These are phyloP conservation scores for Caiman crocodilus DNA, from an alignment of 2,797 vertebrate genomes.

Conservation along the genomic window DNA sequence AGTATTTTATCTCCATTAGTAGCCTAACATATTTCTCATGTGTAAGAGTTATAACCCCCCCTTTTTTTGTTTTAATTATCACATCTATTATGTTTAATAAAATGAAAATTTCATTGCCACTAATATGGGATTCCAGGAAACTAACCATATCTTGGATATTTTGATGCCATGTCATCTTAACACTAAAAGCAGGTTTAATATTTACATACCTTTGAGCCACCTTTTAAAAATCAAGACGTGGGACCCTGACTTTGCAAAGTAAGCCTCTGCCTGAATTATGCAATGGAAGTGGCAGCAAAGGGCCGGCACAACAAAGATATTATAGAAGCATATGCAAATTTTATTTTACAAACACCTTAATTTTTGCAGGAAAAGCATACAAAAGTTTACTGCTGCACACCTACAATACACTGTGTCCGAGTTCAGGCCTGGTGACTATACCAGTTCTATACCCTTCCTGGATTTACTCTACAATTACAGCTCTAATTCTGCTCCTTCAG, in stretches of 20 bases:
- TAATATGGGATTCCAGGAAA: neutral
- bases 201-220: neutral
- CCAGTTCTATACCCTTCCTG: neutral
- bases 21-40: neutral
- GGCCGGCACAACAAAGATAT: neutral
- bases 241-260: neutral
- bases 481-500: neutral
- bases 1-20: neutral
- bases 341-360: neutral
- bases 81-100: neutral
- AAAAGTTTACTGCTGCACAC: neutral
- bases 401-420: neutral
- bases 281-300: neutral
- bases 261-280: neutral
- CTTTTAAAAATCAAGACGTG: neutral
- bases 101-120: slow-evolving; percentile 9
- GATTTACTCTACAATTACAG: neutral
- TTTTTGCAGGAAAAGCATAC: neutral
- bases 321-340: neutral
- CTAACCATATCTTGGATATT: neutral
- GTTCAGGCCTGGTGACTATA: neutral
- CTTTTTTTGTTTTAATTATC: slow-evolving; percentile 29
- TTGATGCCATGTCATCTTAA: neutral
- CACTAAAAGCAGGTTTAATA: neutral
- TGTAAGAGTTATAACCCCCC: neutral